Conservation (phyloP, 23 tunicate genomes). For the Clavelina lepadiformis region DNA sequence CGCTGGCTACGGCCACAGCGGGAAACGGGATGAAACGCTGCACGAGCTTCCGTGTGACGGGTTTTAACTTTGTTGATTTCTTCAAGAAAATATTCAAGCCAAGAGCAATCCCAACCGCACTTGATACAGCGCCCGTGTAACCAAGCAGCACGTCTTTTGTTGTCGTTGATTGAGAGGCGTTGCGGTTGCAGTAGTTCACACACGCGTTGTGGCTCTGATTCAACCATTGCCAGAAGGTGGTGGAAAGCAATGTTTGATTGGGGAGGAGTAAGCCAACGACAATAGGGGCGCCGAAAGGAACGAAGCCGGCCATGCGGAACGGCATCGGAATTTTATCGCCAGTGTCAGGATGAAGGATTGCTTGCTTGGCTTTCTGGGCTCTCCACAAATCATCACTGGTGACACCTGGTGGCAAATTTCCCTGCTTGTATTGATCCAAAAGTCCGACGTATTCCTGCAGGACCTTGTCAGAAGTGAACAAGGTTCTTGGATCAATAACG, state of each 20-base stretch:
- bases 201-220: slow-evolving; percentile 98
- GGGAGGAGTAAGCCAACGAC: slow-evolving; percentile 87
- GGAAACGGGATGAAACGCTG: slow-evolving; percentile 86
- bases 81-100: slow-evolving; percentile 58
- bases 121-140: slow-evolving; percentile 77
- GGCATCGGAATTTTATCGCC: slow-evolving; percentile 85
- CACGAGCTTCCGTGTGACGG: slow-evolving; percentile 39
- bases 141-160: slow-evolving; percentile 61
- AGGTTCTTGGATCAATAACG: slow-evolving; percentile 75
- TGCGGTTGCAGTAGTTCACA: slow-evolving; percentile 84
- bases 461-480: slow-evolving; percentile 46
- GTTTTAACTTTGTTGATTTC: slow-evolving; percentile 32
- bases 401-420: slow-evolving; percentile 5
- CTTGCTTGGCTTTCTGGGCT: slow-evolving; percentile 89
- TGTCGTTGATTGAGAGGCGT: slow-evolving; percentile 81
- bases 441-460: slow-evolving; percentile 19
- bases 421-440: slow-evolving; percentile 40
- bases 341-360: slow-evolving; percentile 93
- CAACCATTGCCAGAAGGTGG: slow-evolving; percentile 95
- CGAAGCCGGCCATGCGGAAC: slow-evolving; percentile 93
- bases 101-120: slow-evolving; percentile 77
- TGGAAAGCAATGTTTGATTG: slow-evolving; percentile 40
- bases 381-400: slow-evolving; percentile 73
- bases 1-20: slow-evolving; percentile 79
- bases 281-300: slow-evolving; percentile 88